Conservation (phyloP, 2,888 invertebrate genomes). For the Perdita meconis region DNA sequence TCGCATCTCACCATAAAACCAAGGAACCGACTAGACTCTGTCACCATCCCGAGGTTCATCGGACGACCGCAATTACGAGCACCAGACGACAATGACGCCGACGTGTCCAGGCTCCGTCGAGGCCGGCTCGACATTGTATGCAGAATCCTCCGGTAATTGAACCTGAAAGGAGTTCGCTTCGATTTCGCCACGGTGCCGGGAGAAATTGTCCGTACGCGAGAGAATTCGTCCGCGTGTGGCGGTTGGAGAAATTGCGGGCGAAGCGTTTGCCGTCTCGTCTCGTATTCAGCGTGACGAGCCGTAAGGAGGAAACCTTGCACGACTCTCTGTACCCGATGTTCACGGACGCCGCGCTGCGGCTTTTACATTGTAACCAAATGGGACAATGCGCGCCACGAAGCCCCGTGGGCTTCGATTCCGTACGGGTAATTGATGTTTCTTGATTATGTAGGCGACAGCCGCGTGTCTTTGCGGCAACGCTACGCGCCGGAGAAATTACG, state of each 20-base stretch:
- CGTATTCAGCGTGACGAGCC: slow-evolving; percentile 14
- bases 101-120: too few species aligned
- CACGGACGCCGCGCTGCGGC: slow-evolving; percentile 9
- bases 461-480: background rate
- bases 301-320: slow-evolving; percentile 1
- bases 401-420: slow-evolving; percentile 39
- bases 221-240: slow-evolving; percentile 7
- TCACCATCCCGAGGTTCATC: background rate
- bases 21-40: too few species aligned
- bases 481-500: slow-evolving; percentile 23
- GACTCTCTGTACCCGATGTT: slow-evolving; percentile 31
- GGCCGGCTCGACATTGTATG: slow-evolving; percentile 72
- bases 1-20: too few species aligned
- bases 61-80: slow-evolving; percentile 31
- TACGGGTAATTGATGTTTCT: slow-evolving; percentile 41
- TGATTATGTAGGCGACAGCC: slow-evolving; percentile 47
- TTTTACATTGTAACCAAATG: slow-evolving; percentile 53
- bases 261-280: slow-evolving; percentile 3
- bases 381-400: slow-evolving; percentile 36
- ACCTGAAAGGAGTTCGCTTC: slow-evolving; percentile 73
- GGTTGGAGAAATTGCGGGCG: slow-evolving; percentile 14
- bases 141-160: slow-evolving; percentile 67
- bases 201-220: slow-evolving; percentile 30
- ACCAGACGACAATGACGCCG: slow-evolving; percentile 31
- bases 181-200: slow-evolving; percentile 31